Conservation (phyloP, 2,797 vertebrate species). For the Champsocephalus esox region DNA sequence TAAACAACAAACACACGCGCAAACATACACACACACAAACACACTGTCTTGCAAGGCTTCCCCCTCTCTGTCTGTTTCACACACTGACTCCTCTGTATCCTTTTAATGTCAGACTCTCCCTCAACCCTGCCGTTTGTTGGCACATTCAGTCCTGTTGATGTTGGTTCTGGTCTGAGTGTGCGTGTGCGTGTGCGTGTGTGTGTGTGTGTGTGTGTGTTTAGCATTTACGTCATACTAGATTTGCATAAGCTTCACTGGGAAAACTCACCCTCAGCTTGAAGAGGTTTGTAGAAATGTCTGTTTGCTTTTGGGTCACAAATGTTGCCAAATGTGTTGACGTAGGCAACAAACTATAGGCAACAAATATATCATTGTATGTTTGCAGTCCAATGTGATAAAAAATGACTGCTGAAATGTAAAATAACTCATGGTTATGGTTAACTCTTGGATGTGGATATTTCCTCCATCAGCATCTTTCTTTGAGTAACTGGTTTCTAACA, state of each 20-base stretch:
- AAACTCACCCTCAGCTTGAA: constrained; percentile 8
- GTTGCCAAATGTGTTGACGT: neutral
- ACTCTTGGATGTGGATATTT: neutral
- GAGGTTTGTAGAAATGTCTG: neutral
- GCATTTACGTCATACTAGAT: constrained; percentile 43
- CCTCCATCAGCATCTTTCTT: neutral
- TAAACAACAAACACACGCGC: constrained; percentile 2
- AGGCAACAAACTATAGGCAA: neutral
- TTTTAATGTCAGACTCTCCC: constrained; percentile 40
- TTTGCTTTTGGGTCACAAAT: constrained; percentile 1
- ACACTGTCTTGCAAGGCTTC: constrained; percentile 27
- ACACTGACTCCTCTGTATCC: constrained; percentile 56
- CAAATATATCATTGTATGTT: neutral
- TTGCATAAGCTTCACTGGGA: constrained; percentile 16
- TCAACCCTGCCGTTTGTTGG: constrained; percentile 36
- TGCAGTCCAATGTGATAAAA: neutral
- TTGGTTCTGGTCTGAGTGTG: constrained; percentile 23
- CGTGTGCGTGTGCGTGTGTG: neutral
- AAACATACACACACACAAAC: constrained; percentile 49
- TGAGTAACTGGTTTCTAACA: neutral
- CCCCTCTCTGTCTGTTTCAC: constrained; percentile 25
- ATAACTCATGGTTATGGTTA: too few species aligned
- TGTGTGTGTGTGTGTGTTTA: constrained; percentile 3
- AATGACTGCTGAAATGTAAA: too few species aligned
- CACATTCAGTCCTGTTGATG: constrained; percentile 47